phyloP scores from a whole-genome alignment of 1,140 invertebrate genomes.

The Euglossa dilemma region DNA sequence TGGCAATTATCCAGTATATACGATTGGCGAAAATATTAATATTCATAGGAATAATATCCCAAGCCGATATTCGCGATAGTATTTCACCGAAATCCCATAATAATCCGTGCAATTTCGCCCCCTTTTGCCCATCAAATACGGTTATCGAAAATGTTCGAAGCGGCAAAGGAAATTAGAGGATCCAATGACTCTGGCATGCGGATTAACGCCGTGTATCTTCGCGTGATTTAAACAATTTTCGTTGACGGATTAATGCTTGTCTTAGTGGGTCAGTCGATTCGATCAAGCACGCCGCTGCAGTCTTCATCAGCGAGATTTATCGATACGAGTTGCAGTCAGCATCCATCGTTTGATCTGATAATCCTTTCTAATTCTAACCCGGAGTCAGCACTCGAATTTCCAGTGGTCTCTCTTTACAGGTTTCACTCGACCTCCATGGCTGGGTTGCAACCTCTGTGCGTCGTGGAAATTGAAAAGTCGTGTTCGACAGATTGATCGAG shows the following conservation, averaged over 20 bases:
- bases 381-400: slow-evolving; percentile 4
- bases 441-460: background rate
- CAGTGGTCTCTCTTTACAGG: slow-evolving; percentile 9
- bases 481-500: slow-evolving; percentile 44
- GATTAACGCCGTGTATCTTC: background rate
- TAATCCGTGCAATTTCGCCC: background rate
- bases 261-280: slow-evolving; percentile 14
- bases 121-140: background rate
- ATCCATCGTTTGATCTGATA: slow-evolving; percentile 45
- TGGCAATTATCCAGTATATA: no score
- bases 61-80: no score
- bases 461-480: slow-evolving; percentile 41
- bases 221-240: background rate
- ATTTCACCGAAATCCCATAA: background rate
- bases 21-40: no score
- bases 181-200: background rate
- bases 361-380: slow-evolving; percentile 45
- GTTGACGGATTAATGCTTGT: background rate
- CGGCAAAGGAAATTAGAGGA: background rate
- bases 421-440: slow-evolving; percentile 8
- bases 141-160: background rate
- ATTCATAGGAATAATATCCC: no score
- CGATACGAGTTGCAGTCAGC: slow-evolving; percentile 11
- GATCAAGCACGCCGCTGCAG: background rate
- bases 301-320: slow-evolving; percentile 6